Base-by-base conservation (phyloP, 2,797 vertebrate genomes). In the Delichon dasypus region DNA sequence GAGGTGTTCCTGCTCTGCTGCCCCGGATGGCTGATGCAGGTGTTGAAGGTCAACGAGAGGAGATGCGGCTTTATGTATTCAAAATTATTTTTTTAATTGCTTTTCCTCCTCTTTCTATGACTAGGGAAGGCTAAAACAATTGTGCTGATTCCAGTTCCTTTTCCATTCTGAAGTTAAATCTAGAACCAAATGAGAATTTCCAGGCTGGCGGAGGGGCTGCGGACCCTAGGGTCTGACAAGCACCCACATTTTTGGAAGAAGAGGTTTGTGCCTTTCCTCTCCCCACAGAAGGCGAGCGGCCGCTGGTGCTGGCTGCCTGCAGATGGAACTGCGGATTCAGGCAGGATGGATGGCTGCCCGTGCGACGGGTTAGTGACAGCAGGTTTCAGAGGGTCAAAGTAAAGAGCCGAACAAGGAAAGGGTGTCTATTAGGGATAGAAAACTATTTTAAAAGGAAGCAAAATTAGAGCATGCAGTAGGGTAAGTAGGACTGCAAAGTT, bases 401-500 rank as follows among this genome's bases (percentile, higher is more conserved):
- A 61, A 80, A 94, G 77, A 60, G 76, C 48, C 81, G 60, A 21
- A 32, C 71, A 66, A 71, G 53, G 47, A 62, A 90, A 57, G 82
- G 40, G 40, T 26, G 53, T 91, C 94, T 88, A 2, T 78, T 91
- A 81, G 42, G 78, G 85, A 29, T 83, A 71, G 88, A 96, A 93
- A 92, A 51, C 85, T 91, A 17, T 89, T 96, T 92, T 82, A 60
- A 90, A 85, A 29, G n/a, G 78, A 67, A 97, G 96, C 95, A 95
- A 97, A 97, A 98, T 96, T 75, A 89, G 85, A 80, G 85, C 2
- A 4, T 60, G 29, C 87, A 77, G 70, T 88, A 79, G 85, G 83
- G 68, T 71, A 90, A 95, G 94, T 77, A 83, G 73, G 91, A 93
- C 90, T 75, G 85, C 50, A 90, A 95, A 95, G 94, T 96, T 96